Evolutionary conservation across 2,113 vertebrate species (phyloP), one percentile per base, ranked within the genome.

Genomic region (Falco punctatus): DNA sequence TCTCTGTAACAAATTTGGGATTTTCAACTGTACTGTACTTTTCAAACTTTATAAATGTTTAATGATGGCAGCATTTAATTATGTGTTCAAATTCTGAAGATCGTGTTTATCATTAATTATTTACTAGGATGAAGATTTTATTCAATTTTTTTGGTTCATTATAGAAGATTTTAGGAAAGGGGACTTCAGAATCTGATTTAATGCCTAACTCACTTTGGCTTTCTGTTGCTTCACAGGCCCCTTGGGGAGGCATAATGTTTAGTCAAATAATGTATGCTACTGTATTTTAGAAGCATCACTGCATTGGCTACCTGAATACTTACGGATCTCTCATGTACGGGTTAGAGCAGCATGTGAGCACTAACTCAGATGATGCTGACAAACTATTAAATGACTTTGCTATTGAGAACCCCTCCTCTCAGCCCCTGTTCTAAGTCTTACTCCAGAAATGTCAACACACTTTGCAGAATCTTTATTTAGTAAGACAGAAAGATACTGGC

Each of bases 91-190:
- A 96, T 97, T 97, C 96, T 93, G 88, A 72, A 95, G 91, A 83
- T 94, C 93, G 94, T 98, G 95, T 98, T 97, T 93, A 86, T 88
- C 38, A 90, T 98, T 72, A 97, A 97, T 97, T 97, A 98, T 97
- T 98, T 97, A 98, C 94, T 81, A 94, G 95, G 95, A 81, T 96
- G 91, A 96, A 96, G 93, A 59, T 61, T 81, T 90, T 92, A 64
- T 49, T 94, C 59, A 24, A 44, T 75, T 92, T 44, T 86, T 67
- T 67, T 82, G 33, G 33, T 86, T 91, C 57, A 30, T 18, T 86
- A 28, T 78, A 67, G 95, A 83, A 78, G 69, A 70, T 88, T 94
- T 96, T 86, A 81, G 95, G 74, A 91, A 89, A 88, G 52, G n/a
- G 17, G 42, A 61, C 64, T 86, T 96, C 38, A 79, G 73, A 75